Conservation (phyloP, 2,888 invertebrate genomes). For the Pollenia amentaria region DNA sequence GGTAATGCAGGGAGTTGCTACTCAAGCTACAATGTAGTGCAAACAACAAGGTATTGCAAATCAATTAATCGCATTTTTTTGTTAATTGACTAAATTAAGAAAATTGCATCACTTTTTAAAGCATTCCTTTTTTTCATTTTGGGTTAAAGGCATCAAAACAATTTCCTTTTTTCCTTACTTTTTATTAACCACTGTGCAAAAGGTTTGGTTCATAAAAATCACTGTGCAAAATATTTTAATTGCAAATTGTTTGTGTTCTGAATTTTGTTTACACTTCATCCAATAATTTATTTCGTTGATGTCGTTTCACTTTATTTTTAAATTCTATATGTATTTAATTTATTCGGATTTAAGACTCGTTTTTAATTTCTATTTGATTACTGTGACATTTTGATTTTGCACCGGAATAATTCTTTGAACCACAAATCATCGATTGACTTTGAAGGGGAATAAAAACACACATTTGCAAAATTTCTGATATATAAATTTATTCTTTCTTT, state of each 20-base stretch:
- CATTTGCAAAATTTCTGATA: slow-evolving; percentile 35
- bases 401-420: slow-evolving; percentile 23
- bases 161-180: too few species aligned
- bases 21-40: too few species aligned
- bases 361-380: slow-evolving; percentile 17
- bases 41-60: too few species aligned
- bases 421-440: neutral
- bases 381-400: slow-evolving; percentile 15
- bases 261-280: slow-evolving; percentile 23
- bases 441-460: neutral
- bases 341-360: slow-evolving; percentile 35
- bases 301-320: slow-evolving; percentile 16
- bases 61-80: neutral
- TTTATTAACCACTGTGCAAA: too few species aligned
- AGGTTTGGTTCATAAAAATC: neutral
- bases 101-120: neutral
- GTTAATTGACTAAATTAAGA: neutral
- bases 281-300: slow-evolving; percentile 9
- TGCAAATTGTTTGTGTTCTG: neutral
- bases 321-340: neutral
- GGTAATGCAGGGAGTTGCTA: too few species aligned
- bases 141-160: too few species aligned
- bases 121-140: neutral
- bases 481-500: neutral
- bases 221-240: slow-evolving; percentile 40